Evolutionary conservation across 2,113 vertebrate genomes (phyloP).

Genomic region (Cromileptes altivelis): DNA sequence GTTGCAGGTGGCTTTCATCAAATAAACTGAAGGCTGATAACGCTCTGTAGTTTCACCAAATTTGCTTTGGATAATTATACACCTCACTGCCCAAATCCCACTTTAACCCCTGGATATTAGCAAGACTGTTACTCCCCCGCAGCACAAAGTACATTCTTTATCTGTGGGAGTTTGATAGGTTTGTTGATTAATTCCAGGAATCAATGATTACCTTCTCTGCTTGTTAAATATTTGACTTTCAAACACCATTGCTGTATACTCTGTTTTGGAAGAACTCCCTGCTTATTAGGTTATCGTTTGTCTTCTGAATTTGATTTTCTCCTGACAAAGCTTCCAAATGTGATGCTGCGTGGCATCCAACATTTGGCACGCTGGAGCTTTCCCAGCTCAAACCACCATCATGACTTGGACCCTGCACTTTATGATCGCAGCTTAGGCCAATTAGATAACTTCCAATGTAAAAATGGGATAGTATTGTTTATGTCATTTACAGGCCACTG

Average conservation of each 20-base stretch:
- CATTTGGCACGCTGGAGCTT: background rate
- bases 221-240: constrained; percentile 5
- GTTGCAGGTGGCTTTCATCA: background rate
- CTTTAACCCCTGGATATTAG: constrained; percentile 38
- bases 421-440: background rate
- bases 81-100: constrained; percentile 33
- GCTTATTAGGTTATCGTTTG: background rate
- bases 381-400: background rate
- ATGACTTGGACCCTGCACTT: background rate
- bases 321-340: background rate
- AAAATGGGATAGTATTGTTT: background rate
- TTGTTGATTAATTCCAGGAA: constrained; percentile 45
- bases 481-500: background rate
- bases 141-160: background rate
- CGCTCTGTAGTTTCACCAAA: background rate
- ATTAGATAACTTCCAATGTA: background rate
- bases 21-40: constrained; percentile 8
- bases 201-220: constrained; percentile 27
- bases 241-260: background rate
- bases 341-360: background rate
- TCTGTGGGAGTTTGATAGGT: constrained; percentile 40
- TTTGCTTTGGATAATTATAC: constrained; percentile 51
- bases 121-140: constrained; percentile 9
- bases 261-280: background rate
- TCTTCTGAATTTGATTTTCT: background rate